These are phyloP conservation scores for Eublepharis macularius DNA, from an alignment of 2,113 vertebrate genomes.

Conservation along the genomic window DNA sequence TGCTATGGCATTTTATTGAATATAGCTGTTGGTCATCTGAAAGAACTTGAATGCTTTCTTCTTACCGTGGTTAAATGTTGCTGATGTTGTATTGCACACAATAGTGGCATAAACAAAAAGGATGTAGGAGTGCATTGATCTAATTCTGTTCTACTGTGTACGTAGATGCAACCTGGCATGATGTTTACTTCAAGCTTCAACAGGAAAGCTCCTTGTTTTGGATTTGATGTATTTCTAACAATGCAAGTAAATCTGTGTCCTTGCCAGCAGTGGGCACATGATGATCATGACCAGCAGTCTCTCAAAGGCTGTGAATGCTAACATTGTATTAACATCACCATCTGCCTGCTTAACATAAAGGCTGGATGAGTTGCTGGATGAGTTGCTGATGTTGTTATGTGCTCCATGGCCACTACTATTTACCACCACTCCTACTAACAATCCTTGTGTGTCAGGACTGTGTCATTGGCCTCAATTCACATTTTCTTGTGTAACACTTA, in stretches of 20 bases:
- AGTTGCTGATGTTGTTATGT: not conserved
- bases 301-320: constrained; percentile 11
- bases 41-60: not conserved
- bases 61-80: not conserved
- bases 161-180: not conserved
- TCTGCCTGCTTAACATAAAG: constrained; percentile 21
- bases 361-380: not conserved
- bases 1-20: not conserved
- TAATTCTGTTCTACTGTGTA: not conserved
- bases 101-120: not conserved
- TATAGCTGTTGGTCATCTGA: not conserved
- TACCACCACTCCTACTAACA: not conserved
- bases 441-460: not conserved
- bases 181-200: not conserved
- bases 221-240: constrained; percentile 16
- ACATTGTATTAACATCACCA: constrained; percentile 28
- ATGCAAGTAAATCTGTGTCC: constrained; percentile 15
- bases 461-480: not conserved
- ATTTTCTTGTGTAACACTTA: not conserved
- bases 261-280: constrained; percentile 9
- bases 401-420: not conserved
- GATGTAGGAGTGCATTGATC: not conserved
- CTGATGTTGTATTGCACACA: not conserved
- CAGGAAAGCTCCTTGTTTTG: constrained; percentile 19
- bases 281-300: constrained; percentile 5